Evolutionary conservation across 2,888 invertebrate genomes (phyloP).

Genomic region (Patella ulyssiponensis): DNA sequence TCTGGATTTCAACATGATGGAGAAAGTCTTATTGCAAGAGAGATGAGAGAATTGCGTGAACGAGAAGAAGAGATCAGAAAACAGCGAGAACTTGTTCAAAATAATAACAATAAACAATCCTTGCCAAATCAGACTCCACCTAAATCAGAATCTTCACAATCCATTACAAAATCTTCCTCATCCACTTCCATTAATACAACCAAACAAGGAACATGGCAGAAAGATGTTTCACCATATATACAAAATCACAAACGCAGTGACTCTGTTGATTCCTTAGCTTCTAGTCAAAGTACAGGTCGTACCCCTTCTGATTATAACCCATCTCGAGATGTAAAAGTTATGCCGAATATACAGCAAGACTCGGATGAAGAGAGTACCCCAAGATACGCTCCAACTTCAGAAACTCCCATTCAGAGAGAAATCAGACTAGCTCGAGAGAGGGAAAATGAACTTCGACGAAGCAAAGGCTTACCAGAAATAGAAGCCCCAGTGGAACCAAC

Average conservation of each 20-base stretch:
- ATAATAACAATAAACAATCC: background rate
- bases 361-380: slow-evolving; percentile 26
- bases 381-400: slow-evolving; percentile 50
- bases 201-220: slow-evolving; percentile 43
- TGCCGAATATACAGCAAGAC: slow-evolving; percentile 22
- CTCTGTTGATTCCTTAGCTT: slow-evolving; percentile 46
- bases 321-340: slow-evolving; percentile 28
- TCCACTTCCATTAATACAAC: slow-evolving; percentile 7
- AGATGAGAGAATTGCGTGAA: slow-evolving; percentile 73
- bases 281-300: slow-evolving; percentile 51
- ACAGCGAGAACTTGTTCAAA: slow-evolving; percentile 29
- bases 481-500: slow-evolving; percentile 36
- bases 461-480: slow-evolving; percentile 64
- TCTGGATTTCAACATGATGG: slow-evolving; percentile 59
- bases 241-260: slow-evolving; percentile 37
- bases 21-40: slow-evolving; percentile 72
- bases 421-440: slow-evolving; percentile 74
- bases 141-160: slow-evolving; percentile 12
- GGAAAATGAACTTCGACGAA: slow-evolving; percentile 73
- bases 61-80: slow-evolving; percentile 74
- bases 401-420: slow-evolving; percentile 76
- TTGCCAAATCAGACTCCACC: background rate
- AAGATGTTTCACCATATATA: slow-evolving; percentile 52
- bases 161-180: slow-evolving; percentile 10
- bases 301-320: slow-evolving; percentile 26